These are phyloP conservation scores for Petrosia ficiformis DNA, from an alignment of 37 sponge, comb jelly and placozoan genomes.

Conservation along the genomic window DNA sequence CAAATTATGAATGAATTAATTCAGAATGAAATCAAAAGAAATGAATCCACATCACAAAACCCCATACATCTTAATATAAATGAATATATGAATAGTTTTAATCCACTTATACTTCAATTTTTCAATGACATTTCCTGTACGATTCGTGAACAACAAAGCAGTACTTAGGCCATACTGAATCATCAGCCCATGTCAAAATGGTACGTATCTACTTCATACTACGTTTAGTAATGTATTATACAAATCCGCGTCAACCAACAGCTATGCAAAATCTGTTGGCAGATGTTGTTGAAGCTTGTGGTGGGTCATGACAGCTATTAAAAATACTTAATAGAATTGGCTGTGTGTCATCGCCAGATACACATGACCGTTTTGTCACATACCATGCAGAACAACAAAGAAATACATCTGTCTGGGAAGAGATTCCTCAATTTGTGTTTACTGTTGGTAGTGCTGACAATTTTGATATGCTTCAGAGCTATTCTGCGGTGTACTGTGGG, in stretches of 20 bases:
- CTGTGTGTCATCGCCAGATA: slow-evolving; percentile 15
- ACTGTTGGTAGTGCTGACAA: slow-evolving; percentile 29
- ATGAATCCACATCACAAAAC: background rate
- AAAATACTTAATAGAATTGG: slow-evolving; percentile 15
- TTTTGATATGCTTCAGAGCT: slow-evolving; percentile 33
- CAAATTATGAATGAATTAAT: slow-evolving; percentile 4
- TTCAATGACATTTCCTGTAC: background rate
- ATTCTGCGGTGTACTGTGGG: slow-evolving; percentile 32
- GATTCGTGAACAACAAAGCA: background rate
- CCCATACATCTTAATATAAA: slow-evolving; percentile 2
- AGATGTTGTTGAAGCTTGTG: slow-evolving; percentile 27
- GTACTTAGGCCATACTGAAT: background rate
- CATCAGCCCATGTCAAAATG: slow-evolving; percentile 2
- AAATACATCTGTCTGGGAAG: background rate
- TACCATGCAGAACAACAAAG: background rate
- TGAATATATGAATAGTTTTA: background rate
- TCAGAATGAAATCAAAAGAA: slow-evolving; percentile 1
- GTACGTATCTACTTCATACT: background rate
- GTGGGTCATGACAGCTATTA: slow-evolving; percentile 22
- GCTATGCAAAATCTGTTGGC: slow-evolving; percentile 12
- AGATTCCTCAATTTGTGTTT: background rate
- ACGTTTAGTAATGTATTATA: background rate
- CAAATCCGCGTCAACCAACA: slow-evolving; percentile 2
- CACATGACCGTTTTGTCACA: slow-evolving; percentile 38
- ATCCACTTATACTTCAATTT: background rate